Percentiles rank a stretch among this genome's conserved stretches.
Conservation (phyloP, 1,140 invertebrate species). For the Bombus haemorrhoidalis region DNA sequence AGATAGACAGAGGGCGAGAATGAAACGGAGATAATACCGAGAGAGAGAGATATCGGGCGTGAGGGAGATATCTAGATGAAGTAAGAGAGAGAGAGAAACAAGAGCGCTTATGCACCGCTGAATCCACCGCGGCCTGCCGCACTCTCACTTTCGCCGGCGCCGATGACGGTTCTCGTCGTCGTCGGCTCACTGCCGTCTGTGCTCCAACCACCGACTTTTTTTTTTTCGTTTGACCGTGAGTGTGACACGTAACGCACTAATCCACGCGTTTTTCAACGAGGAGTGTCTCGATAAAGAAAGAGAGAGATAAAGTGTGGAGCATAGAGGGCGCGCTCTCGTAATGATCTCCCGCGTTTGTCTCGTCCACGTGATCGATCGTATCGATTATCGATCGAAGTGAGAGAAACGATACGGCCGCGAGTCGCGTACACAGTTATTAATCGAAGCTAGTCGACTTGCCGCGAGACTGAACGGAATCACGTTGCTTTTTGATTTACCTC, state of each 20-base stretch:
- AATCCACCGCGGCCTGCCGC: conserved; percentile 62
- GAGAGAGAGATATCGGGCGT: conserved; percentile 25
- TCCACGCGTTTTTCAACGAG: conserved; percentile 3
- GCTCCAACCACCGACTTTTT: conserved; percentile 50
- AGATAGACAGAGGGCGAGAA: conserved; percentile 52
- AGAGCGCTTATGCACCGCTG: conserved; percentile 63
- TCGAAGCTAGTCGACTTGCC: background rate
- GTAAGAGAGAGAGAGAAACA: conserved; percentile 56
- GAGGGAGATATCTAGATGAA: conserved; percentile 29
- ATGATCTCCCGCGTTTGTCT: conserved; percentile 26
- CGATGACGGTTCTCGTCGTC: conserved; percentile 75
- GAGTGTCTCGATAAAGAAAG: background rate
- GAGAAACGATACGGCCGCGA: background rate
- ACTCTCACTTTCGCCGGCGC: conserved; percentile 80
- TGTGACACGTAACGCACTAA: conserved; percentile 27
- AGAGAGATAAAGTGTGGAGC: background rate
- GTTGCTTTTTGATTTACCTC: conserved; percentile 44
- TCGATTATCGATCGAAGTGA: conserved; percentile 22
- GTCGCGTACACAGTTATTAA: background rate
- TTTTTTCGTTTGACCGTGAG: conserved; percentile 17
- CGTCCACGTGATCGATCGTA: conserved; percentile 16
- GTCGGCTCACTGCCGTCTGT: conserved; percentile 65
- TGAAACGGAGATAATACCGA: conserved; percentile 30
- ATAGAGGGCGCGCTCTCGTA: background rate
- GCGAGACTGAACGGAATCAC: background rate